These are phyloP conservation scores for Phyllostomus hastatus DNA, from an alignment of 2,113 vertebrate genomes.

Conservation along the genomic window DNA sequence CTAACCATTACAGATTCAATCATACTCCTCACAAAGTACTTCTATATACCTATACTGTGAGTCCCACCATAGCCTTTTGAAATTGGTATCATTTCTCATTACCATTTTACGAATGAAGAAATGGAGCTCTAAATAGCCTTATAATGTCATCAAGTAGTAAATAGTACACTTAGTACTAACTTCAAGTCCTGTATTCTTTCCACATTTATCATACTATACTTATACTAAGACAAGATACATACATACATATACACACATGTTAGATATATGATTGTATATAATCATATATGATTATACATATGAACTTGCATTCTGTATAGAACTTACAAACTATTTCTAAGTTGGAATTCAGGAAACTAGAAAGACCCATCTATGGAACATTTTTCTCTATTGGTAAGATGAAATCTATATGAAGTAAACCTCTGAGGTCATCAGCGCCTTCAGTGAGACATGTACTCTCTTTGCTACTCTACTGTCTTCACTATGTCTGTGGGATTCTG, in stretches of 20 bases:
- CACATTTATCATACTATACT: not conserved
- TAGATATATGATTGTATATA: not conserved
- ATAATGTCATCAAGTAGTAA: not conserved
- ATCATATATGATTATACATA: not conserved
- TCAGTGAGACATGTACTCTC: not conserved
- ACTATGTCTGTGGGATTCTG: not conserved
- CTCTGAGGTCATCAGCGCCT: not conserved
- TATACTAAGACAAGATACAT: slow-evolving; percentile 23
- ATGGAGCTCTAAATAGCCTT: not conserved
- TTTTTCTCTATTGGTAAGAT: slow-evolving; percentile 1
- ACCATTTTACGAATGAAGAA: not conserved
- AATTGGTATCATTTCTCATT: not conserved
- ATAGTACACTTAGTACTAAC: not conserved
- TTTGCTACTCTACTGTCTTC: not conserved
- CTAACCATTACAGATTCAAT: not conserved
- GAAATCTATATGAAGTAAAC: not conserved
- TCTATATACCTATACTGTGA: not conserved
- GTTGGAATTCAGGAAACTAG: slow-evolving; percentile 26
- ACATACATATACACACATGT: not conserved
- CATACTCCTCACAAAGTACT: not conserved
- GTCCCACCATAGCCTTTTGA: not conserved
- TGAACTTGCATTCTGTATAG: not conserved
- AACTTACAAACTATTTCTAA: slow-evolving; percentile 7
- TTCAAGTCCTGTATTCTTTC: not conserved
- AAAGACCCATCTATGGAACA: not conserved